Evolutionary conservation across 2,797 vertebrate genomes (phyloP).

Genomic region (Salarias fasciatus): DNA sequence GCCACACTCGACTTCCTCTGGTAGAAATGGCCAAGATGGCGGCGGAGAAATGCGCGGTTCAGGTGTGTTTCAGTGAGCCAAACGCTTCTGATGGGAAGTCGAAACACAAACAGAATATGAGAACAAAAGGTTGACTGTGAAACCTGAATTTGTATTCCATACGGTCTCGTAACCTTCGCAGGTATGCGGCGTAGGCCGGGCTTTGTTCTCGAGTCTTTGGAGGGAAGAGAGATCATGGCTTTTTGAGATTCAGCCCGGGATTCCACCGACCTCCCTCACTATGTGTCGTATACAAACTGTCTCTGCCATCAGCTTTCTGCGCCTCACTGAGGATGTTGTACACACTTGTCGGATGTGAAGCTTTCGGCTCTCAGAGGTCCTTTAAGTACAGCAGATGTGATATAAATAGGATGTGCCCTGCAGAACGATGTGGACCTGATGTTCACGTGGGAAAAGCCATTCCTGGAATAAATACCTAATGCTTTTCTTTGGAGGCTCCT

Average conservation of each 20-base stretch:
- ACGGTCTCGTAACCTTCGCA: constrained; percentile 12
- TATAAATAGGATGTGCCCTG: no score
- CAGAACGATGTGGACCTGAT: no score
- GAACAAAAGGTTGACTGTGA: constrained; percentile 21
- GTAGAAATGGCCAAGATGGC: neutral
- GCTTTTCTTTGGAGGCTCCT: no score
- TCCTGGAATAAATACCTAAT: no score
- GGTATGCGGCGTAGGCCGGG: constrained; percentile 15
- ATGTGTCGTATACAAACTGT: constrained; percentile 15
- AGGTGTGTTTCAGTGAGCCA: constrained; percentile 21
- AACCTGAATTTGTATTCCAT: constrained; percentile 42
- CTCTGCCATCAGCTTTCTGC: neutral
- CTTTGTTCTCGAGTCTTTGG: constrained; percentile 47
- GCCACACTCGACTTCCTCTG: constrained; percentile 14
- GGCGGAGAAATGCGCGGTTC: neutral
- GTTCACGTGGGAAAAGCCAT: no score
- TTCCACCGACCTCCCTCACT: constrained; percentile 38
- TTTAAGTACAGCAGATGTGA: no score
- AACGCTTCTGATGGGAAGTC: constrained; percentile 32
- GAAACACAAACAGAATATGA: constrained; percentile 36
- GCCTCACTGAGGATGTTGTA: no score
- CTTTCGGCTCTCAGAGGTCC: no score
- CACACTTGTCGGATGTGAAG: no score
- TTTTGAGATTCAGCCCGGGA: constrained; percentile 58
- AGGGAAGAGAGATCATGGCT: constrained; percentile 29